A percentile compares a stretch with the other conserved stretches of the same genome.
Evolutionary conservation across 2,113 vertebrate species (phyloP).

Genomic region (Paracanthobrama guichenoti): DNA sequence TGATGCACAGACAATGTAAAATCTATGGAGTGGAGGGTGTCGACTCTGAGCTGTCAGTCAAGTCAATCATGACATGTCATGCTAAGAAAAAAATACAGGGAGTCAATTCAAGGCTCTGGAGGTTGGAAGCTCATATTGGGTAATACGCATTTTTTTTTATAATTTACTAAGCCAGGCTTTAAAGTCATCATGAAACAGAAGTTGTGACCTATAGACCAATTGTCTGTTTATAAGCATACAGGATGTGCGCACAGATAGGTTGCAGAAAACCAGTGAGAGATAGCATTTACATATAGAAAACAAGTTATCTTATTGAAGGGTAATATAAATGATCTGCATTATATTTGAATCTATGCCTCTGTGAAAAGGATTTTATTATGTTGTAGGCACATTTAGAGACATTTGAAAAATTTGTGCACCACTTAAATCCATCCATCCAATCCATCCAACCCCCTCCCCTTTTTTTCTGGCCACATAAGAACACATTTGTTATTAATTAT

Average conservation of each 20-base stretch:
- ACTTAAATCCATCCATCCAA: neutral
- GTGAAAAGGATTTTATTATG: neutral
- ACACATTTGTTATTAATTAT: neutral
- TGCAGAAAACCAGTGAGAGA: no score
- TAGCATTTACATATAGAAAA: no score
- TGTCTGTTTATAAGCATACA: no score
- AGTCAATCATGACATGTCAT: conserved; percentile 27
- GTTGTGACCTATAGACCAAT: neutral
- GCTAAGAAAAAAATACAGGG: conserved; percentile 27
- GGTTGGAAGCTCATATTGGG: neutral
- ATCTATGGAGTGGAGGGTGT: conserved; percentile 44
- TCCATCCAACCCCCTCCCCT: neutral
- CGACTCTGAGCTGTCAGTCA: conserved; percentile 47
- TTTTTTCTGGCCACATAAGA: neutral
- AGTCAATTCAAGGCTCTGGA: neutral
- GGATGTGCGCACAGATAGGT: no score
- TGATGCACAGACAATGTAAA: conserved; percentile 44
- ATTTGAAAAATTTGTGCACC: neutral
- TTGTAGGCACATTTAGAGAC: neutral
- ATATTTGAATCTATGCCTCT: neutral
- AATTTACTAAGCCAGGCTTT: conserved; percentile 12
- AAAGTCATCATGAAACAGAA: neutral
- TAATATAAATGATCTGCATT: neutral
- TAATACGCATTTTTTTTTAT: neutral
- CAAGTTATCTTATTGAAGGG: neutral